A percentile compares a stretch with the other conserved stretches of the same genome.
phyloP scores from a whole-genome alignment of 2,888 invertebrate species.

The Cantharis lateralis region DNA sequence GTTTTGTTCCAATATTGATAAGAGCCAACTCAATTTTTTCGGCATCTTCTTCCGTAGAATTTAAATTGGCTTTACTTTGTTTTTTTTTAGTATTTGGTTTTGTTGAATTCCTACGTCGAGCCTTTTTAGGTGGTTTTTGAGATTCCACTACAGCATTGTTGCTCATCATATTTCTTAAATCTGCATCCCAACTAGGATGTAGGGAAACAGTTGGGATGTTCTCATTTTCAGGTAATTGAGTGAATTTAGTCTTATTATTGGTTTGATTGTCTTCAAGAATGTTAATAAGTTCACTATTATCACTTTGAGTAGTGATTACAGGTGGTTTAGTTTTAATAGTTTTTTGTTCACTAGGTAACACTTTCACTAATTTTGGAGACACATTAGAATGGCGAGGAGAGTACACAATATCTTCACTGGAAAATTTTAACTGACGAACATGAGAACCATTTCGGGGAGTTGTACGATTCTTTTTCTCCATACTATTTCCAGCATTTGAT shows the following conservation, averaged over 20 bases:
- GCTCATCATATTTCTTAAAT: constrained; percentile 38
- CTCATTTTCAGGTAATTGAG: background rate
- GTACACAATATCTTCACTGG: constrained; percentile 36
- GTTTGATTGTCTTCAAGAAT: background rate
- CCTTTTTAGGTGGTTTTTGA: background rate
- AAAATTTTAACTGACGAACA: constrained; percentile 46
- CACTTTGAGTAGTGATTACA: background rate
- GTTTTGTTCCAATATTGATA: background rate
- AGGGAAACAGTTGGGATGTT: background rate
- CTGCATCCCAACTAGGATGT: constrained; percentile 42
- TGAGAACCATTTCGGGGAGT: constrained; percentile 39
- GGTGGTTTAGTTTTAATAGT: background rate
- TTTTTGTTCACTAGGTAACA: background rate
- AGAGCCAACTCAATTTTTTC: background rate
- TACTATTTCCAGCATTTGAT: background rate
- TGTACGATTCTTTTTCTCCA: constrained; percentile 15
- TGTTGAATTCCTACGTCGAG: background rate
- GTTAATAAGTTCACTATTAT: background rate
- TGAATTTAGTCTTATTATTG: background rate
- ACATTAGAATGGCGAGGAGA: constrained; percentile 8
- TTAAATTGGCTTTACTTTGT: background rate
- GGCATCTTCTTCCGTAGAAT: background rate
- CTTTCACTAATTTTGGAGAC: constrained; percentile 26
- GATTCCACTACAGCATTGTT: background rate
- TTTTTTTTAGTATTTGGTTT: background rate